Percentiles rank a stretch among this genome's conserved stretches.
phyloP scores from a whole-genome alignment of 2,888 invertebrate genomes.

The Caradrina clavipalpis region DNA sequence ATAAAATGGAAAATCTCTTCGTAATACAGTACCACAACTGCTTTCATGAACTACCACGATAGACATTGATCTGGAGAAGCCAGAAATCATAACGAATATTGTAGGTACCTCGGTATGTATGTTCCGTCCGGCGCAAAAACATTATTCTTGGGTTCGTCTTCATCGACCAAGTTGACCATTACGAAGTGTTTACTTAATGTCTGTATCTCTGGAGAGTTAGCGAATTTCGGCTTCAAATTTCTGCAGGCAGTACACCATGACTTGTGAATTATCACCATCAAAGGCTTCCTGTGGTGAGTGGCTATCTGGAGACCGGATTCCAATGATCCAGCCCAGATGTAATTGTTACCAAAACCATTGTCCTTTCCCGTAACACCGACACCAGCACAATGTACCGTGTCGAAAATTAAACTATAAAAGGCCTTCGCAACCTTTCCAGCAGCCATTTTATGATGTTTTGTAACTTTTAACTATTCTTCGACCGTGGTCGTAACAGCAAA shows the following conservation, averaged over 20 bases:
- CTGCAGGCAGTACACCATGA: slow-evolving; percentile 93
- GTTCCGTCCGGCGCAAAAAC: slow-evolving; percentile 92
- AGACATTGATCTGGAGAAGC: neutral
- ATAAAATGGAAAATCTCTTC: too few species aligned
- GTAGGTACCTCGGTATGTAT: slow-evolving; percentile 92
- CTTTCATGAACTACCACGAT: neutral
- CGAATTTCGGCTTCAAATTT: slow-evolving; percentile 92
- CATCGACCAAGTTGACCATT: slow-evolving; percentile 92
- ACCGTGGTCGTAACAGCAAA: slow-evolving; percentile 47
- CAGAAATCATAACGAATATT: neutral
- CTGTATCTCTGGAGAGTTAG: slow-evolving; percentile 90
- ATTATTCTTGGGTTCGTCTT: slow-evolving; percentile 88
- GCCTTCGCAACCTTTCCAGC: slow-evolving; percentile 77
- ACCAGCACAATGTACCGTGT: slow-evolving; percentile 75
- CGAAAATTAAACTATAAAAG: slow-evolving; percentile 75
- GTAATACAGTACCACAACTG: neutral
- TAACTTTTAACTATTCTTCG: slow-evolving; percentile 34
- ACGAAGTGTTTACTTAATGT: slow-evolving; percentile 91
- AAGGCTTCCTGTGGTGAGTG: slow-evolving; percentile 88
- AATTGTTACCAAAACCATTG: slow-evolving; percentile 85
- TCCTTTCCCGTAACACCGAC: slow-evolving; percentile 72
- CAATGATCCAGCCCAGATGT: slow-evolving; percentile 87
- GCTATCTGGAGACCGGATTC: slow-evolving; percentile 85
- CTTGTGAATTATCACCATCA: slow-evolving; percentile 93
- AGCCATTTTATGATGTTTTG: slow-evolving; percentile 73